Percentiles rank a stretch among this genome's conserved stretches.
These are phyloP conservation scores for Drosophila mayri DNA, from an alignment of 1,140 invertebrate genomes.

Conservation along the genomic window DNA sequence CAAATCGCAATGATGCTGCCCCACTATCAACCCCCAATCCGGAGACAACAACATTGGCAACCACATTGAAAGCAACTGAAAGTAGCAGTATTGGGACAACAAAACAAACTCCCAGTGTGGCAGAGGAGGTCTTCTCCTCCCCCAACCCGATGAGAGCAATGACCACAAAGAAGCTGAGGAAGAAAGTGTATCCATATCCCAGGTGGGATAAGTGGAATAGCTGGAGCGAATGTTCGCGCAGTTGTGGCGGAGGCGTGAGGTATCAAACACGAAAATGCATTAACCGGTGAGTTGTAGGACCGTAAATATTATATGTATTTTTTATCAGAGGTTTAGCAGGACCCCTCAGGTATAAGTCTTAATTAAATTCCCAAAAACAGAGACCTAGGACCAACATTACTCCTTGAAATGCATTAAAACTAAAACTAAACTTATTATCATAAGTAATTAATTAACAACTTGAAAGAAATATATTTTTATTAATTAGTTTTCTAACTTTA, in stretches of 20 bases:
- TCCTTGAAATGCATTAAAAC: not conserved
- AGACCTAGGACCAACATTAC: too few species aligned
- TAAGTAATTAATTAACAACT: not conserved
- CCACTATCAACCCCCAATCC: not conserved
- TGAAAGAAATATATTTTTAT: not conserved
- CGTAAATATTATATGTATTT: not conserved
- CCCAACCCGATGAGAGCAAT: slow-evolving; percentile 17
- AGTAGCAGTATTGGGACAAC: not conserved
- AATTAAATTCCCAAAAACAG: not conserved
- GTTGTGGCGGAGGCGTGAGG: slow-evolving; percentile 94
- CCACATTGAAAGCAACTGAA: not conserved
- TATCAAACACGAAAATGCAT: slow-evolving; percentile 87
- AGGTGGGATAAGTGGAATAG: slow-evolving; percentile 91
- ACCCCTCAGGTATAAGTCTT: not conserved
- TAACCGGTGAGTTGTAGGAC: slow-evolving; percentile 59
- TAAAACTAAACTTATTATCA: not conserved
- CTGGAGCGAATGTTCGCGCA: slow-evolving; percentile 91
- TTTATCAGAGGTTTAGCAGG: not conserved
- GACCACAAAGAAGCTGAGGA: slow-evolving; percentile 53
- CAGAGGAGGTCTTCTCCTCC: not conserved
- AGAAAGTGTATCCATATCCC: slow-evolving; percentile 73
- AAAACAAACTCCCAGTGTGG: slow-evolving; percentile 1
- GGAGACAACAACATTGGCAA: slow-evolving; percentile 14
- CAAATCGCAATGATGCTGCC: slow-evolving; percentile 9
- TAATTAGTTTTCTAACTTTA: not conserved